Base-by-base conservation (phyloP, 2,888 invertebrate species). In the Leptarthrus brevirostris region DNA sequence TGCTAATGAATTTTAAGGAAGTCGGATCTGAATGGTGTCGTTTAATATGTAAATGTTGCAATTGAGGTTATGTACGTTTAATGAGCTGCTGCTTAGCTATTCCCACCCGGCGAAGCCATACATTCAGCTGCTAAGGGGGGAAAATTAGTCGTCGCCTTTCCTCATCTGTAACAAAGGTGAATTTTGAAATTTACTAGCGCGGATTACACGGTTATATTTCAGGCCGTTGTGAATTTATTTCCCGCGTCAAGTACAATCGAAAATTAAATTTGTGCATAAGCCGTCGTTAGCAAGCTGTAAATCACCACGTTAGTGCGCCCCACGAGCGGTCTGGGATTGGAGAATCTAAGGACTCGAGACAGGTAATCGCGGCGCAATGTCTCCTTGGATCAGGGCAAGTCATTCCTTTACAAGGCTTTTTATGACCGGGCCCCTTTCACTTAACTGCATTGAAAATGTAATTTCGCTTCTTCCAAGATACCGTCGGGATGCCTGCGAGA, bases 1-100 rank as follows among this genome's bases (percentile, higher is more conserved):
- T 49, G 66, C 49, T 66, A 66, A 66, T 66, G 66, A 66, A 66
- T 66, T 66, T 66, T 66, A 66, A 66, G 66, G 66, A 66, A 66
- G 66, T 47, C 18, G 26, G 30, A 30, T 8, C 47, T 44, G 44
- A 49, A 66, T 44, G 30, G 36, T 16, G 26, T 66, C 66, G 47
- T 66, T 66, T 26, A 44, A 26, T 66, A 66, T 66, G 66, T 26
- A 66, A 66, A 66, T 66, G 66, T 24, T 47, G 66, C 66, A 66
- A 66, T 66, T 66, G 66, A 18, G 14, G 66, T 14, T 47, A 24
- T 26, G 44, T 14, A 18, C 66, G 24, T 36, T 26, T 66, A 66
- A 66, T 66, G 66, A 66, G 66, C 36, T 30, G n/a, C 3, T 61
- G 44, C 12, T 12, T 44, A n/a, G n/a, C n/a, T n/a, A n/a, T n/a